phyloP scores from a whole-genome alignment of 2,797 vertebrate species.

The Mionectes olivaceus region DNA sequence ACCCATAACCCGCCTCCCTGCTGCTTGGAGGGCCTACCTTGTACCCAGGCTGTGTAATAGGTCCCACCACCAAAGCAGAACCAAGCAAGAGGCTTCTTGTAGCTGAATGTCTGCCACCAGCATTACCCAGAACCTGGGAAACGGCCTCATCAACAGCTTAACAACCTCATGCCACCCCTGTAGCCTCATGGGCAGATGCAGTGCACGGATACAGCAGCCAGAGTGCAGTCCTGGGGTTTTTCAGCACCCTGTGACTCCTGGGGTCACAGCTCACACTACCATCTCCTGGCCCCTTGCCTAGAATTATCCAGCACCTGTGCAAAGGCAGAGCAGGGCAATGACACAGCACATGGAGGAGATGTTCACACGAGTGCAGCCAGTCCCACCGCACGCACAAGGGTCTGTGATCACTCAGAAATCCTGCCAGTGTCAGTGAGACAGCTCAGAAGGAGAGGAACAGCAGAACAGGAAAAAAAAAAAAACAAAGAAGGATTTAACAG shows the following conservation, averaged over 20 bases:
- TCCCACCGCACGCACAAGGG: fast-evolving
- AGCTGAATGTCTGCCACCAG: not conserved
- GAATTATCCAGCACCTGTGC: fast-evolving
- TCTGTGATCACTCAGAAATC: not conserved
- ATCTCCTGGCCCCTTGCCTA: fast-evolving
- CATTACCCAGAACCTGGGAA: fast-evolving
- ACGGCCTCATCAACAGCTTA: not conserved
- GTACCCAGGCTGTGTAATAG: fast-evolving
- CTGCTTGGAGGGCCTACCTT: fast-evolving
- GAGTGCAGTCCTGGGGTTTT: fast-evolving
- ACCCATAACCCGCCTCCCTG: fast-evolving
- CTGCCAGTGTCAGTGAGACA: not conserved
- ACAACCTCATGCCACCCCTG: fast-evolving
- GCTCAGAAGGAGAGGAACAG: not conserved
- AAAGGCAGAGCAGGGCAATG: not conserved
- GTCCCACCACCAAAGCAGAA: not conserved
- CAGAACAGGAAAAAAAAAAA: not conserved
- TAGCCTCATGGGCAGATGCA: fast-evolving
- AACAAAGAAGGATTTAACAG: not conserved
- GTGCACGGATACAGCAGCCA: fast-evolving
- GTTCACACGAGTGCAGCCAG: fast-evolving
- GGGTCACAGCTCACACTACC: fast-evolving
- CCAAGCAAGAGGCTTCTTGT: not conserved
- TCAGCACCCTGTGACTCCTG: not conserved
- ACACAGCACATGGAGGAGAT: fast-evolving